Percentiles rank a stretch among this genome's conserved stretches.
Conservation (phyloP, 1,140 invertebrate species). For the Phymorhynchus buccinoides region DNA sequence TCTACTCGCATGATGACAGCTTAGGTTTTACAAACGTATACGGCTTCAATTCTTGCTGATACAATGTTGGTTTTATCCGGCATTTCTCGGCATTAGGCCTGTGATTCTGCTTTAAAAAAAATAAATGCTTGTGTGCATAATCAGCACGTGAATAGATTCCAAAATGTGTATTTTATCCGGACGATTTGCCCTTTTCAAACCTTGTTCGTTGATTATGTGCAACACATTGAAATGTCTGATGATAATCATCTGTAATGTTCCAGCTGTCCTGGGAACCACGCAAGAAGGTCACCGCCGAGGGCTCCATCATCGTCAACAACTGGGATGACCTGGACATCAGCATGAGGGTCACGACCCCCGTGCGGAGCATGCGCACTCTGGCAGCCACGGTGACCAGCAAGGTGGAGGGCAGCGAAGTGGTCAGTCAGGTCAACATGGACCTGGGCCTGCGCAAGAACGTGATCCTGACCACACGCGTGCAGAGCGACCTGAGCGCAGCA, state of each 20-base stretch:
- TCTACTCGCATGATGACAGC: too few species aligned
- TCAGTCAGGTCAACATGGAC: not conserved
- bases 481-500: not conserved
- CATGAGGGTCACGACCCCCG: slow-evolving; percentile 25
- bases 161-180: too few species aligned
- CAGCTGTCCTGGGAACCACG: slow-evolving; percentile 24
- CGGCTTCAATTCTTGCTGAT: too few species aligned
- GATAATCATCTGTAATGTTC: not conserved
- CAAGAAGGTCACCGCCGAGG: slow-evolving; percentile 16
- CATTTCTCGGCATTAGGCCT: too few species aligned
- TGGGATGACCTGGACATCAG: slow-evolving; percentile 35
- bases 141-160: too few species aligned
- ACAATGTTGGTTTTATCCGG: too few species aligned
- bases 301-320: not conserved
- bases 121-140: too few species aligned
- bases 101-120: too few species aligned
- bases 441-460: slow-evolving; percentile 22
- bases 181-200: too few species aligned
- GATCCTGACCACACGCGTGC: slow-evolving; percentile 5
- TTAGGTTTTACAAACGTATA: too few species aligned
- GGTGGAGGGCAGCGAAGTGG: slow-evolving; percentile 6
- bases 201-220: too few species aligned
- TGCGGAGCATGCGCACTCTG: slow-evolving; percentile 6
- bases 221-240: too few species aligned
- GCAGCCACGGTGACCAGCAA: slow-evolving; percentile 3